Evolutionary conservation across 2,888 invertebrate genomes (phyloP).

Genomic region (Ormyrus pomaceus): DNA sequence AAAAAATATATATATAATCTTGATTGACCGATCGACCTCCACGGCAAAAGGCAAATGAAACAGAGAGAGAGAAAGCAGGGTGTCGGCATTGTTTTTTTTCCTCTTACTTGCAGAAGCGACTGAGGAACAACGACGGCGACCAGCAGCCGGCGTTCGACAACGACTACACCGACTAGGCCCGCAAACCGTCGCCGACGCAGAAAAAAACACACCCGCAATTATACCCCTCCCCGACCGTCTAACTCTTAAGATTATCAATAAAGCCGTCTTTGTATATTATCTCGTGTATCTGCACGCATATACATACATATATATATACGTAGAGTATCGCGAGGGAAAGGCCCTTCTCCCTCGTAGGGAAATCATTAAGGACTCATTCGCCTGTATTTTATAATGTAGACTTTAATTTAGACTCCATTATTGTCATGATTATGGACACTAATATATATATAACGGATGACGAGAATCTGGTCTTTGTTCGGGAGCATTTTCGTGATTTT

Average conservation of each 20-base stretch:
- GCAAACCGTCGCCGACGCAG: constrained; percentile 10
- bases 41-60: not conserved
- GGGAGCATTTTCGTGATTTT: constrained; percentile 37
- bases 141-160: constrained; percentile 63
- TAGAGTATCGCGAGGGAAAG: not conserved
- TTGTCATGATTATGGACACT: constrained; percentile 4
- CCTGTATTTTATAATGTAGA: constrained; percentile 18
- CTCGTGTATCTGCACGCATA: constrained; percentile 1
- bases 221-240: not conserved
- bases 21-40: constrained; percentile 10
- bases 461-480: constrained; percentile 35
- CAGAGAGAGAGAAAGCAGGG: constrained; percentile 19
- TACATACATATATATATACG: constrained; percentile 2
- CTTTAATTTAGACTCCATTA: not conserved
- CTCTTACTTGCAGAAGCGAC: constrained; percentile 77
- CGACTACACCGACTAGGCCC: constrained; percentile 67
- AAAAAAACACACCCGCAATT: not conserved
- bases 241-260: no score
- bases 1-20: not conserved
- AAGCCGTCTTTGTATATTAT: constrained; percentile 38
- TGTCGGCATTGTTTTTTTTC: constrained; percentile 61
- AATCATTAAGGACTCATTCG: constrained; percentile 3
- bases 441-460: not conserved
- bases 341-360: constrained; percentile 2
- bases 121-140: constrained; percentile 71